Percentiles rank a stretch among this genome's conserved stretches.
phyloP scores from a whole-genome alignment of 2,888 invertebrate species.

The Eupithecia inturbata region DNA sequence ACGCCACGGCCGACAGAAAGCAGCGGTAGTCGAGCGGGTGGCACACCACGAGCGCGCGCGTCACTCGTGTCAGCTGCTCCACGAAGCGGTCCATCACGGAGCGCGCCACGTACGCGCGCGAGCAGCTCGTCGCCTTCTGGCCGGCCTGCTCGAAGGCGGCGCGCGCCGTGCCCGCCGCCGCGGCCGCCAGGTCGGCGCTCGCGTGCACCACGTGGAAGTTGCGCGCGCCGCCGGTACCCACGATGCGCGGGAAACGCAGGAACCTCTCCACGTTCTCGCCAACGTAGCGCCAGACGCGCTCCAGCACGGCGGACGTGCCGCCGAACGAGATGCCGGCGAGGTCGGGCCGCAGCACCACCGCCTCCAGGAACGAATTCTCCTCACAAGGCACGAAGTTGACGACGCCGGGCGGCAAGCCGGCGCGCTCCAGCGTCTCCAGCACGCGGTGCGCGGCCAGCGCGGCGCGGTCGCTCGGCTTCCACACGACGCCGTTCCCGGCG shows the following conservation, averaged over 20 bases:
- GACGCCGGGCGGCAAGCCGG: constrained; percentile 97
- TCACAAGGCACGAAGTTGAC: constrained; percentile 98
- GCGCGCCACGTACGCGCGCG: constrained; percentile 96
- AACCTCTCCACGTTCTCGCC: constrained; percentile 94
- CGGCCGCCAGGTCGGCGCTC: constrained; percentile 92
- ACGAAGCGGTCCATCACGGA: constrained; percentile 92
- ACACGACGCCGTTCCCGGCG: constrained; percentile 96
- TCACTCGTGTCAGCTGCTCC: constrained; percentile 87
- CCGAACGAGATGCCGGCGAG: constrained; percentile 99
- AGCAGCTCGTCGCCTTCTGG: constrained; percentile 99
- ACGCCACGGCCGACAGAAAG: constrained; percentile 92
- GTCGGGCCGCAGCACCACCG: constrained; percentile 89
- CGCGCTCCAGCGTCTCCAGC: constrained; percentile 87
- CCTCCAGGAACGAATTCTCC: constrained; percentile 91
- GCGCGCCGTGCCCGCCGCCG: constrained; percentile 92
- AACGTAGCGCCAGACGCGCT: constrained; percentile 85
- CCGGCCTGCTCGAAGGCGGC: constrained; percentile 98
- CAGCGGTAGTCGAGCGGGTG: constrained; percentile 89
- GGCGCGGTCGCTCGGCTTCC: constrained; percentile 99
- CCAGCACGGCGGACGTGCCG: constrained; percentile 95
- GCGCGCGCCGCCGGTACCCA: constrained; percentile 97
- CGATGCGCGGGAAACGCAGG: constrained; percentile 94
- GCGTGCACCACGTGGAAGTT: constrained; percentile 99
- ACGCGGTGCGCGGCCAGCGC: constrained; percentile 93
- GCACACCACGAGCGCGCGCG: constrained; percentile 92